A percentile compares a stretch with the other conserved stretches of the same genome.
Evolutionary conservation across 2,797 vertebrate species (phyloP).

Genomic region (Toxotes lorentzi): DNA sequence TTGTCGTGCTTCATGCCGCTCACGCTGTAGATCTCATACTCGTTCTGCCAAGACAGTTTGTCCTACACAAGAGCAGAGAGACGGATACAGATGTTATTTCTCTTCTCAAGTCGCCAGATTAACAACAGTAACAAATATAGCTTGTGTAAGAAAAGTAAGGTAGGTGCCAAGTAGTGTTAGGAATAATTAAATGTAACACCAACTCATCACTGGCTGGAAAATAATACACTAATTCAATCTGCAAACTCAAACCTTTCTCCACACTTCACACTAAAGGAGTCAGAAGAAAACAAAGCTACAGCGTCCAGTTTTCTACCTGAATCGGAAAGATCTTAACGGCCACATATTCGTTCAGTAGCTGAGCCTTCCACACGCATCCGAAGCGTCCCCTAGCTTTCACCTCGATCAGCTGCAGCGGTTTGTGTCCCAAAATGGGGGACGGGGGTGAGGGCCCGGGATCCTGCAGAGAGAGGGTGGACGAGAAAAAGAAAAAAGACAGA

Average conservation of each 20-base stretch:
- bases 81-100: conserved; percentile 27
- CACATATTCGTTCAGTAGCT: conserved; percentile 93
- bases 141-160: background rate
- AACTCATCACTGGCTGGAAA: no score
- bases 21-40: conserved; percentile 96
- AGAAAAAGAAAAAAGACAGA: background rate
- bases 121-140: background rate
- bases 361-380: conserved; percentile 98
- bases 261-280: background rate
- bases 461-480: conserved; percentile 72
- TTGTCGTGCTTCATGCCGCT: conserved; percentile 98
- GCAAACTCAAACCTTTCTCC: background rate
- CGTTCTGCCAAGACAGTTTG: conserved; percentile 98
- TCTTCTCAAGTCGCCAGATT: background rate
- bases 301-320: conserved; percentile 85
- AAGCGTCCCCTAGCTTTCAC: conserved; percentile 97
- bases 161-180: background rate
- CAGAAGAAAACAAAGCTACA: background rate
- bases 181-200: background rate
- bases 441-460: conserved; percentile 94
- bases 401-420: conserved; percentile 95
- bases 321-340: conserved; percentile 98
- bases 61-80: conserved; percentile 82
- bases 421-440: conserved; percentile 93
- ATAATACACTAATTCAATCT: no score